Evolutionary conservation across 2,888 invertebrate genomes (phyloP), one percentile per base, ranked within the genome.

Genomic region (Brachyopa scutellaris): DNA sequence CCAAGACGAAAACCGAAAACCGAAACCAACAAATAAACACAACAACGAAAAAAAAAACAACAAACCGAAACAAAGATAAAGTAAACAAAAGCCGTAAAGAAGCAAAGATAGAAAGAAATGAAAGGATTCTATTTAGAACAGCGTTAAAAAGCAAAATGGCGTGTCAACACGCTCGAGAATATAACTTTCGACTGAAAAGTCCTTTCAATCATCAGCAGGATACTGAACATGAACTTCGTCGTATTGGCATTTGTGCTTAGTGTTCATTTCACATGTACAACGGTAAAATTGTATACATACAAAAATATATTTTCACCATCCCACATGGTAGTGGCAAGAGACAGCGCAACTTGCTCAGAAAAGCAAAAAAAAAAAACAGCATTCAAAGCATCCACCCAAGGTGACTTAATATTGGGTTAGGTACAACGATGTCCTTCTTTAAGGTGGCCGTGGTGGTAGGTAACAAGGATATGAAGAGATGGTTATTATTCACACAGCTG

Each of bases 111-210:
- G 84, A 85, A 85, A 62, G 84, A 62, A 84, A 66, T 82, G 77
- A 82, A 82, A 82, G 61, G 66, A 82, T 67, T 82, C 80, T 79
- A 73, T 76, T 84, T 73, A 84, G 79, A 84, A 85, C 85, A 87
- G 87, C 86, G 85, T 85, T 84, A 87, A 88, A 85, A 87, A 88
- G 87, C 88, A 87, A 88, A 86, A 85, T 87, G 82, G 85, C 88
- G 89, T 88, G 88, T 88, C 89, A 89, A 88, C 88, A 89, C 89
- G 89, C 89, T 89, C 89, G 88, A 88, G 89, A 89, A 87, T 87
- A 87, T 88, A 88, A 87, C 88, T 86, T 88, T 89, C 89, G 88
- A 89, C 89, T 89, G 88, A 88, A 83, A 85, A 80, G 76, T 80
- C 80, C 80, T 80, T 80, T 80, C 82, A 82, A 82, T 80, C 82